Percentiles rank a stretch among this genome's conserved stretches.
phyloP scores from a whole-genome alignment of 1,140 invertebrate species.

The Drosophila tsacasi region DNA sequence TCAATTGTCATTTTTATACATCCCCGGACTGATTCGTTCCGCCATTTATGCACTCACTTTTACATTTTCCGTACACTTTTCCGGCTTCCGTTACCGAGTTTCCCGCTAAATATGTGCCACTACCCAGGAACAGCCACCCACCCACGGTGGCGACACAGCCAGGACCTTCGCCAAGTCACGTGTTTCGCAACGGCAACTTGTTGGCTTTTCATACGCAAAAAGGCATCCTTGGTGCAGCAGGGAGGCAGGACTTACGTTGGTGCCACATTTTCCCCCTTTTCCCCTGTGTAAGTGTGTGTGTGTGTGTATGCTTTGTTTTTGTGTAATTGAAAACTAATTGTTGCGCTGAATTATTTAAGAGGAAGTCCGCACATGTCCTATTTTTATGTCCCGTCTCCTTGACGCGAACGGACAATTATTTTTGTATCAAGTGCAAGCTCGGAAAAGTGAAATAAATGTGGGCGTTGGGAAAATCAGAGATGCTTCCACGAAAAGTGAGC shows the following conservation, averaged over 20 bases:
- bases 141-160: neutral
- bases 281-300: neutral
- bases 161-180: constrained; percentile 35
- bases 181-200: constrained; percentile 53
- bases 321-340: constrained; percentile 42
- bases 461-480: neutral
- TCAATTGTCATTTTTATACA: neutral
- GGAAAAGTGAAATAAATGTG: neutral
- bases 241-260: neutral
- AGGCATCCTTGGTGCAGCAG: neutral
- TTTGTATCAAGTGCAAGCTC: constrained; percentile 1
- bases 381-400: constrained; percentile 17
- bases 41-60: constrained; percentile 15
- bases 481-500: neutral
- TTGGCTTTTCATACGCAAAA: constrained; percentile 35
- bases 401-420: constrained; percentile 11
- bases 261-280: neutral
- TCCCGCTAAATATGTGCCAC: constrained; percentile 12
- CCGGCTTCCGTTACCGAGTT: constrained; percentile 26
- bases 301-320: neutral
- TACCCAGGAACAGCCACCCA: neutral
- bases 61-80: constrained; percentile 18
- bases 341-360: constrained; percentile 39
- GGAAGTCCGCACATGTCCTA: constrained; percentile 10
- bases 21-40: neutral